Conservation (phyloP, 1,140 invertebrate species). For the Drosophila pseudoobscura region DNA sequence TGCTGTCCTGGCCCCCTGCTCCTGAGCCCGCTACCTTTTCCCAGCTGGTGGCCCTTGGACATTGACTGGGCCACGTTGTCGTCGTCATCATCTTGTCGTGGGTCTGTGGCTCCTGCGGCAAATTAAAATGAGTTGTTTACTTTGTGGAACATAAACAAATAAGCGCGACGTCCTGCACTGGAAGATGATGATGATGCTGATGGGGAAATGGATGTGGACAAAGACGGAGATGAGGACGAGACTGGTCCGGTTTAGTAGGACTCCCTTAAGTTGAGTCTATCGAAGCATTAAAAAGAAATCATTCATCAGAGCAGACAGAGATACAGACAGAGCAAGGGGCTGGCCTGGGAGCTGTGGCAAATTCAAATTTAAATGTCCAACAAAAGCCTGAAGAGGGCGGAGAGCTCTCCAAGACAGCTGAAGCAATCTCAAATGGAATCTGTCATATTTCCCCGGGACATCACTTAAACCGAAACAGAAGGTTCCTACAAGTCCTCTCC, state of each 20-base stretch:
- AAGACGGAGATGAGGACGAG: no score
- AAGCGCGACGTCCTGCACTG: slow-evolving; percentile 55
- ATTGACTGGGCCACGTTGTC: slow-evolving; percentile 22
- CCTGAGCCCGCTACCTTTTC: not conserved
- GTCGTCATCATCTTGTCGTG: slow-evolving; percentile 46
- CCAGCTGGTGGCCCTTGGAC: slow-evolving; percentile 27
- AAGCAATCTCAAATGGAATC: slow-evolving; percentile 33
- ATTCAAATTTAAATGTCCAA: slow-evolving; percentile 39
- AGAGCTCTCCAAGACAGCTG: slow-evolving; percentile 5
- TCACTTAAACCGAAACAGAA: slow-evolving; percentile 17
- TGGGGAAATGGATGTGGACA: slow-evolving; percentile 10
- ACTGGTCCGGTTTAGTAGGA: not conserved
- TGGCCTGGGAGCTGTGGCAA: slow-evolving; percentile 15
- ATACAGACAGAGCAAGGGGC: not conserved
- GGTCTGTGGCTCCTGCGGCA: slow-evolving; percentile 74
- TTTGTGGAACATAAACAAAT: slow-evolving; percentile 80
- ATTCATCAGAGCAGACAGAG: slow-evolving; percentile 35
- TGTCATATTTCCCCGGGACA: slow-evolving; percentile 20
- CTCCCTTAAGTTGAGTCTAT: slow-evolving; percentile 49
- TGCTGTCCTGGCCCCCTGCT: not conserved
- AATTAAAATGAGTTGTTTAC: slow-evolving; percentile 81
- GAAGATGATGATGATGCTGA: slow-evolving; percentile 25
- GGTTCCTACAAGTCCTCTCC: not conserved
- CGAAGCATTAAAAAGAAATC: slow-evolving; percentile 63
- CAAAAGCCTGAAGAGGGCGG: not conserved